Conservation (phyloP, 2,113 vertebrate genomes). For the Perca fluviatilis region DNA sequence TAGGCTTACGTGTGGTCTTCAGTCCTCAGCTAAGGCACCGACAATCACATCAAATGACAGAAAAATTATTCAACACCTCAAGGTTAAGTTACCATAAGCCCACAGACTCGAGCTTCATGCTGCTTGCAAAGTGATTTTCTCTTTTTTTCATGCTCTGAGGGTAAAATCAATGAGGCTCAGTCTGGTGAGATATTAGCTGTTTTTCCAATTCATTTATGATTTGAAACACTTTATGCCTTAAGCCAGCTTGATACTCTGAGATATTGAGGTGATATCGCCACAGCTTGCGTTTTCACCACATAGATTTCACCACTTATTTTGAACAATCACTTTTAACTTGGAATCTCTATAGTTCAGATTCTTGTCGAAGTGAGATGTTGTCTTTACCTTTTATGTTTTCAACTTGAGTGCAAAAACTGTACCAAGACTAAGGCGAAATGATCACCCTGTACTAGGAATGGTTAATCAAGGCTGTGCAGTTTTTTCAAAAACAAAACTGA, state of each 20-base stretch:
- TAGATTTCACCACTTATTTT: conserved; percentile 43
- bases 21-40: conserved; percentile 15
- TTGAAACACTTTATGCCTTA: conserved; percentile 71
- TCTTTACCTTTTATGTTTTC: conserved; percentile 5
- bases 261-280: conserved; percentile 49
- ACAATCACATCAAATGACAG: conserved; percentile 56
- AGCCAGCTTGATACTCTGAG: conserved; percentile 49
- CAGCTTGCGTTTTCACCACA: conserved; percentile 50
- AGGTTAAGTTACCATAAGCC: conserved; percentile 67
- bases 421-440: conserved; percentile 21
- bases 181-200: conserved; percentile 75
- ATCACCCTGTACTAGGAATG: conserved; percentile 3
- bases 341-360: conserved; percentile 21
- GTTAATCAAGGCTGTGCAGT: conserved; percentile 25
- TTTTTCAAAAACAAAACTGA: neutral
- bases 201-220: conserved; percentile 78
- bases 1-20: conserved; percentile 16
- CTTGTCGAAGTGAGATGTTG: conserved; percentile 22
- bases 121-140: conserved; percentile 69
- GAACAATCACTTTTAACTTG: neutral
- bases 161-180: conserved; percentile 75
- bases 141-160: conserved; percentile 65
- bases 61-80: conserved; percentile 70
- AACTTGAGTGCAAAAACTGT: conserved; percentile 16
- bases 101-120: conserved; percentile 55